Evolutionary conservation across 2,888 invertebrate genomes (phyloP).

Genomic region (Melinaea menophilus): DNA sequence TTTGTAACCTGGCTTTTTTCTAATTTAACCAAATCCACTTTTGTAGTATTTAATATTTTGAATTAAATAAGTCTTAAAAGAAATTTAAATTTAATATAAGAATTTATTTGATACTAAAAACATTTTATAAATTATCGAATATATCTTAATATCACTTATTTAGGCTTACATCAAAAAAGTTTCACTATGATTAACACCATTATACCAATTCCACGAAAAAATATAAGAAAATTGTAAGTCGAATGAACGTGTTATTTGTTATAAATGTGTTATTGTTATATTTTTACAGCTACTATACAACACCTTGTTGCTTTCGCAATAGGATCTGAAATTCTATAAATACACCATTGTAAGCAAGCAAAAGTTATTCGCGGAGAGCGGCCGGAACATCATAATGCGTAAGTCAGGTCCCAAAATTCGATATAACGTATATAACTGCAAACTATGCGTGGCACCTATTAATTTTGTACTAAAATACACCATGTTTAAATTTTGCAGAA

Average conservation of each 20-base stretch:
- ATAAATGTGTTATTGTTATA: background rate
- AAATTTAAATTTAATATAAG: too few species aligned
- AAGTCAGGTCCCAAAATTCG: slow-evolving; percentile 15
- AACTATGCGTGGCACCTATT: slow-evolving; percentile 23
- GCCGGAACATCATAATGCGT: slow-evolving; percentile 23
- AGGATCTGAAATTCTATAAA: background rate
- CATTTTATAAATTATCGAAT: too few species aligned
- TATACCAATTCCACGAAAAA: background rate
- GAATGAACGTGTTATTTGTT: background rate
- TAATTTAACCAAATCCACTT: too few species aligned
- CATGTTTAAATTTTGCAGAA: slow-evolving; percentile 1
- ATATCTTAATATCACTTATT: too few species aligned
- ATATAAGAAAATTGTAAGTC: background rate
- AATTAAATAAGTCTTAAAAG: background rate
- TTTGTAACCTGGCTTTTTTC: too few species aligned
- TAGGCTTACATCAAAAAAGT: background rate
- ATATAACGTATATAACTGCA: slow-evolving; percentile 24
- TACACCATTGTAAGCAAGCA: slow-evolving; percentile 14
- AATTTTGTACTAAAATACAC: slow-evolving; percentile 19
- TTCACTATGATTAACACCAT: background rate
- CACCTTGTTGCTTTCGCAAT: background rate
- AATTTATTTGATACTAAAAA: too few species aligned
- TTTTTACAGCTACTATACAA: too few species aligned
- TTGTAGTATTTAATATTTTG: background rate
- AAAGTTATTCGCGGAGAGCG: slow-evolving; percentile 17